Base-by-base conservation (phyloP, 2,797 vertebrate genomes). In the Benthosema pterotum region DNA sequence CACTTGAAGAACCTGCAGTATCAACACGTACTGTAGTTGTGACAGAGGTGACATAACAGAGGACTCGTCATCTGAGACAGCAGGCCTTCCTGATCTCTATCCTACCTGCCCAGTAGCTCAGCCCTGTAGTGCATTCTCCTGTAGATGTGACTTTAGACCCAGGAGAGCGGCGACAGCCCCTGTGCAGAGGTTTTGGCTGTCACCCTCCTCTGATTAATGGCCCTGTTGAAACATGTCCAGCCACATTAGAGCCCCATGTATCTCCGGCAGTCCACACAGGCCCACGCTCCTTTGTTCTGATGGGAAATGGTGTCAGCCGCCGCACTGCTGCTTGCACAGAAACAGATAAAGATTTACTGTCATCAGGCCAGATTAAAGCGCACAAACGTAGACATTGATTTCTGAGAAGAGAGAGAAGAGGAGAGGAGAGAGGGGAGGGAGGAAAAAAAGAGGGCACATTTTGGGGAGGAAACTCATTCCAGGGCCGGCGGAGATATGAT, bases 341-440 rank as follows among this genome's bases (percentile, higher is more conserved):
- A 95, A 94, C 94, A 96, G 95, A 96, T 97, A 98, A 98, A 98
- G 95, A 98, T 97, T 98, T 96, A 94, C 95, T 96, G 96, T 97
- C 96, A 97, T 96, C 95, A 93, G 93, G 94, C 91, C 85, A 97
- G 95, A 97, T 97, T 96, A 97, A 96, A 95, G 94, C 92, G 90
- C 93, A 94, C 94, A 95, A 79, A 95, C 94, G 93, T 93, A 94
- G 93, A 95, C 95, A 96, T 95, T 95, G 95, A 96, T 96, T 96
- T 95, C 93, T 94, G 94, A 93, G 93, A 59, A 63, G 67, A 64
- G 59, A 56, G 69, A 62, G 69, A 45, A 63, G 47, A 57, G 48
- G 63, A 47, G 50, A 45, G 52, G 51, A 52, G 63, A 57, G 43
- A 38, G 0, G 52, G 8, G 50, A 53, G 52, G 11, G 22, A 12